Evolutionary conservation across 2,888 invertebrate genomes (phyloP), one percentile per base, ranked within the genome.

Genomic region (Lacanobia wlatinum): DNA sequence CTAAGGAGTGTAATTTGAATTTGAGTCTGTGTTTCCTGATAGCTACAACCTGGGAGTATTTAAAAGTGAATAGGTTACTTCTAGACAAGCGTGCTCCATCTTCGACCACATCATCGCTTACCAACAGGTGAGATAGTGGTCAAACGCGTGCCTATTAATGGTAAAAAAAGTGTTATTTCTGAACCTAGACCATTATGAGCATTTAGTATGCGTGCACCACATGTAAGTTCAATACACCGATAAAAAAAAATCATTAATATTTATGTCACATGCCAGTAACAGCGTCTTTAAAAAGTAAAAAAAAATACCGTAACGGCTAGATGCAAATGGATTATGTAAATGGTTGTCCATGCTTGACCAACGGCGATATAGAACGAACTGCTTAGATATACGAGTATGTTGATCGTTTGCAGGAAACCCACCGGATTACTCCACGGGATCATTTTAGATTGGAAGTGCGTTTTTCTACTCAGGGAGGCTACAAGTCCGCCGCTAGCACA

Each of bases 281-380:
- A 46, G 28, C 14, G 34, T 16, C n/a, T 63, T 40, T 34, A 40
- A 21, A 76, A 38, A 23, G 50, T 34, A 56, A 53, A 78, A 58
- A n/a, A 69, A 55, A 40, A 48, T 28, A 5, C 58, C 61, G 79
- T 80, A 58, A 62, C 73, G 68, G 34, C 74, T 83, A 79, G 69
- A 69, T 83, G 69, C 80, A 80, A 67, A 53, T 56, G 38, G 52
- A 70, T 83, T 83, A 83, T 83, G 80, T 66, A 67, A 67, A 81
- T 65, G 69, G 7, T 34, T 55, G 53, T 53, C 23, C 56, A 80
- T 34, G 80, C 80, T 56, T 64, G 66, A 73, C 65, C 56, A 63
- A 58, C 55, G 34, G 18, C 58, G n/a, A 16, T 63, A 65, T 78
- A 48, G 52, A 53, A 60, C 63, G 40, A 52, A 61, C 48, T 43